phyloP scores from a whole-genome alignment of 37 sponge, comb jelly and placozoan species.

The Cladorhizidae sp. region DNA sequence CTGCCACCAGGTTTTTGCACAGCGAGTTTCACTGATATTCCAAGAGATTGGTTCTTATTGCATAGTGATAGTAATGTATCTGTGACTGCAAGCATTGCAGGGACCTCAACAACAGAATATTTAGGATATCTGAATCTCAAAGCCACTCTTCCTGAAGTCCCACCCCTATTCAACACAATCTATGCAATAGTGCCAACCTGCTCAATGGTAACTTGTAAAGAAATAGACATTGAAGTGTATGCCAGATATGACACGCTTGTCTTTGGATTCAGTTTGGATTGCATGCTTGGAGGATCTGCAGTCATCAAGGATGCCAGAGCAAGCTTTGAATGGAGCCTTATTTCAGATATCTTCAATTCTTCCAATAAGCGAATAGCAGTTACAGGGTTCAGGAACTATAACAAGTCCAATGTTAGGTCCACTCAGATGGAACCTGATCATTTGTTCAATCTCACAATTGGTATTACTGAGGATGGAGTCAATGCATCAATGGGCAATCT shows the following conservation, averaged over 20 bases:
- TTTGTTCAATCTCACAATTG: slow-evolving; percentile 1
- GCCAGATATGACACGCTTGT: slow-evolving; percentile 12
- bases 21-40: background rate
- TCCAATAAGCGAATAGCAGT: background rate
- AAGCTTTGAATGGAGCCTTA: slow-evolving; percentile 20
- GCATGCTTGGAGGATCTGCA: background rate
- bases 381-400: slow-evolving; percentile 44
- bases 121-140: background rate
- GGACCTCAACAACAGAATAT: background rate
- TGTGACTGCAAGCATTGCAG: background rate
- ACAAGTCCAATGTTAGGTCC: background rate
- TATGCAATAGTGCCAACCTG: slow-evolving; percentile 10
- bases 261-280: slow-evolving; percentile 25
- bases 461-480: background rate
- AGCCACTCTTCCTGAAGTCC: background rate
- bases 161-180: background rate
- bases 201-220: slow-evolving; percentile 15
- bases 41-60: slow-evolving; percentile 4
- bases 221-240: slow-evolving; percentile 12
- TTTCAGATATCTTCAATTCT: background rate
- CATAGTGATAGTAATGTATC: background rate
- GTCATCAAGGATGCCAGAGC: background rate
- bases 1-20: background rate
- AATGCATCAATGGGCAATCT: background rate
- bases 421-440: slow-evolving; percentile 8